phyloP scores from a whole-genome alignment of 2,888 invertebrate genomes.

The Conus canariensis region DNA sequence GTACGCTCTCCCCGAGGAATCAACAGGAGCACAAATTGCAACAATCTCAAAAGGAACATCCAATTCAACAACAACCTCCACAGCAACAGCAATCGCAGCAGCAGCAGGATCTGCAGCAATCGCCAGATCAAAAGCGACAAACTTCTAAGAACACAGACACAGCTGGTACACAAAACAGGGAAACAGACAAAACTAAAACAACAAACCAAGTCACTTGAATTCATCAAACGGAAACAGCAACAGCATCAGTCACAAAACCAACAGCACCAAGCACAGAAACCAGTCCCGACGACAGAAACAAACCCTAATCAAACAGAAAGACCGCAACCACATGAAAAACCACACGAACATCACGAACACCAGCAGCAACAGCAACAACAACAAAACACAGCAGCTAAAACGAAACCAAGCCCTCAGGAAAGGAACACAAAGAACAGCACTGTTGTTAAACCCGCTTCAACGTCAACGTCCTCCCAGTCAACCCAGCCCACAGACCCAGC shows the following conservation, averaged over 20 bases:
- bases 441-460: background rate
- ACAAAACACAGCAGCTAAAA: background rate
- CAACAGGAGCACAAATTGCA: background rate
- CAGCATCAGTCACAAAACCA: background rate
- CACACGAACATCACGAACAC: background rate
- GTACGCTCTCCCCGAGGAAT: background rate
- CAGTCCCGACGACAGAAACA: background rate
- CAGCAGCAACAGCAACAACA: background rate
- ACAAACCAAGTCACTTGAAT: background rate
- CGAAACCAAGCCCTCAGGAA: background rate
- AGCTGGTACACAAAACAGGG: background rate
- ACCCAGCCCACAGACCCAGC: background rate
- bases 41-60: background rate
- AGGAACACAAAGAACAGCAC: background rate
- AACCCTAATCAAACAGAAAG: background rate
- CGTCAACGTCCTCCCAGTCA: background rate
- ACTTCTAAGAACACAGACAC: background rate
- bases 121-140: background rate
- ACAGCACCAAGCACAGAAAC: background rate
- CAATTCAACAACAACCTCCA: background rate
- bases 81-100: background rate
- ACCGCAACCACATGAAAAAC: background rate
- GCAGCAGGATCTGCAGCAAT: background rate
- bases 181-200: background rate
- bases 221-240: background rate